Evolutionary conservation across 2,888 invertebrate genomes (phyloP), one percentile per base, ranked within the genome.

Genomic region (Scaptomyza polygonia): DNA sequence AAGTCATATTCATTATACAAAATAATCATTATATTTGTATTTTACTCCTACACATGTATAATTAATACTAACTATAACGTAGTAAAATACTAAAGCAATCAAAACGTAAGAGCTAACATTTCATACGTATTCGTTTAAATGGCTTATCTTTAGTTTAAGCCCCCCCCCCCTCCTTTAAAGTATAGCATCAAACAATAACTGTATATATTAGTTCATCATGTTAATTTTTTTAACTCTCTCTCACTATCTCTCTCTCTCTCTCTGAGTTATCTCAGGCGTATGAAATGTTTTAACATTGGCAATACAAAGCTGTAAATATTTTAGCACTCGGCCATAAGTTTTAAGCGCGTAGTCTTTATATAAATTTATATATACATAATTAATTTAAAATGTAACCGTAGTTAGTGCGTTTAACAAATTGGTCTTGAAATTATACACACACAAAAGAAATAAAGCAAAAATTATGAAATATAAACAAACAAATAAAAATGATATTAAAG

Each of bases 401-500:
- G 75, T 14, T 75, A 75, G 72, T 40, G 56, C 45, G 72, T 69
- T 75, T 72, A 72, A 76, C 51, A 68, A 76, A 76, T 76, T 75
- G 42, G 43, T 53, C 14, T 51, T 70, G 65, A 73, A 73, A 40
- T 25, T 21, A 25, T 11, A 53, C 39, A 49, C 27, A 47, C 29
- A 39, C 18, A 47, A 36, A 39, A 18, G 43, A 74, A 70, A 43
- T 61, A 49, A 71, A 52, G 42, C 47, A 59, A 54, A 61, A 70
- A 29, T n/a, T 29, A 53, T 64, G 57, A 71, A 66, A 42, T 44
- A 12, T 36, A 39, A 61, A 67, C 44, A 67, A 64, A 8, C 14
- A 16, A 44, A 39, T 39, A 44, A 56, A 57, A n/a, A 18, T 25
- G 3, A 29, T 21, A 4, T 43, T 48, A 42, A 30, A 29, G 5